A percentile compares a stretch with the other conserved stretches of the same genome.
These are phyloP conservation scores for Gobiocypris rarus DNA, from an alignment of 2,113 vertebrate species.

Conservation along the genomic window DNA sequence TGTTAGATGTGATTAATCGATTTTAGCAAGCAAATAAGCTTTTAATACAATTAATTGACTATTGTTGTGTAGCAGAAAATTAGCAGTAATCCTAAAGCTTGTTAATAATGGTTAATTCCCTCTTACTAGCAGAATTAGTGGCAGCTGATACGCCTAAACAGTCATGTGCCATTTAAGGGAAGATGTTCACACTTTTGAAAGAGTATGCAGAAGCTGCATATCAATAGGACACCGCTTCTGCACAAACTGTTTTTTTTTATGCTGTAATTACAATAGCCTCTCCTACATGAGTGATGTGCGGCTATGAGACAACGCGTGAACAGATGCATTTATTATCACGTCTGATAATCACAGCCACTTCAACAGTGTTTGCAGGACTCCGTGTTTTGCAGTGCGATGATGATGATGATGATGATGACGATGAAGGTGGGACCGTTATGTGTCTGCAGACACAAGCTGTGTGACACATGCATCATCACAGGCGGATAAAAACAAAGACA, in stretches of 20 bases:
- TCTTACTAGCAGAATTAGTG: background rate
- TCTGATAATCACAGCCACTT: background rate
- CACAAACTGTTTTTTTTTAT: background rate
- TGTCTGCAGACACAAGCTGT: background rate
- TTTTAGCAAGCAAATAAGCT: too few relatives aligned
- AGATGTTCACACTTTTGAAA: background rate
- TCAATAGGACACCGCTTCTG: background rate
- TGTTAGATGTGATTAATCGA: too few relatives aligned
- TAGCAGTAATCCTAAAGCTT: background rate
- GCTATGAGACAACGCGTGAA: background rate
- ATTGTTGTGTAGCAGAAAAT: background rate
- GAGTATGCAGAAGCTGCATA: background rate
- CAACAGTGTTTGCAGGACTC: background rate
- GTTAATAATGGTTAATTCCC: background rate
- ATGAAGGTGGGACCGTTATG: background rate
- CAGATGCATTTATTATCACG: background rate
- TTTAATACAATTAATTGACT: background rate
- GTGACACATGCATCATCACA: conserved; percentile 32
- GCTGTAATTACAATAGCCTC: background rate
- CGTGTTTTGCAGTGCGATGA: background rate
- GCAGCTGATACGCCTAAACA: background rate
- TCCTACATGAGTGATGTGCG: background rate
- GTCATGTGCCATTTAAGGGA: background rate
- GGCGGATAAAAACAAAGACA: conserved; percentile 33
- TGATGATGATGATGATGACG: background rate